A percentile compares a stretch with the other conserved stretches of the same genome.
phyloP scores from a whole-genome alignment of 2,888 invertebrate genomes.

The Drosophila phalerata region DNA sequence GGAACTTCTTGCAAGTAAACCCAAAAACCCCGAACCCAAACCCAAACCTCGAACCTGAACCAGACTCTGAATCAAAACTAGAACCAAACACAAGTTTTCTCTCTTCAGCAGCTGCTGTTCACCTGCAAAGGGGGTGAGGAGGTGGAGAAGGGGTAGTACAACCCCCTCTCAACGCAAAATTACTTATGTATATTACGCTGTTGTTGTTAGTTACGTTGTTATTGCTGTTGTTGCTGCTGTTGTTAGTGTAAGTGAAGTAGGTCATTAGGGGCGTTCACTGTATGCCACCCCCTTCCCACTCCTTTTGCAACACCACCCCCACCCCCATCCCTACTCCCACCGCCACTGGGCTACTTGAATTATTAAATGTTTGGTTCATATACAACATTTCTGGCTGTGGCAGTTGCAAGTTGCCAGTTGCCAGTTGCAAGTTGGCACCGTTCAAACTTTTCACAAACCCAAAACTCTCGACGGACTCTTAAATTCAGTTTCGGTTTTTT shows the following conservation, averaged over 20 bases:
- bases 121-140: conserved; percentile 3
- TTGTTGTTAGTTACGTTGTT: conserved; percentile 21
- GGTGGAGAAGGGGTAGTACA: too few relatives aligned
- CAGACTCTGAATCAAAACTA: conserved; percentile 8
- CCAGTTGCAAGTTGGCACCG: conserved; percentile 29
- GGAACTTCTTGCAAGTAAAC: conserved; percentile 57
- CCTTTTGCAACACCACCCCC: not conserved
- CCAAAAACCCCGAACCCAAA: conserved; percentile 21
- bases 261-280: conserved; percentile 72
- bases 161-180: conserved; percentile 9
- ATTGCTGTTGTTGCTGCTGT: conserved; percentile 9
- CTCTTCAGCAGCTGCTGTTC: conserved; percentile 9
- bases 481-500: conserved; percentile 40
- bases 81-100: conserved; percentile 12
- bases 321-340: conserved; percentile 1
- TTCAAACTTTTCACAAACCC: conserved; percentile 36
- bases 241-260: conserved; percentile 60
- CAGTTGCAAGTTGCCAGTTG: conserved; percentile 50
- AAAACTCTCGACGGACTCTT: conserved; percentile 50
- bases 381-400: conserved; percentile 43
- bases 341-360: conserved; percentile 70
- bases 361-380: conserved; percentile 73
- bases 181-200: conserved; percentile 32
- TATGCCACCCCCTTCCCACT: conserved; percentile 10
- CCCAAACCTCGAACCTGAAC: conserved; percentile 14